Conservation (phyloP, 1,140 invertebrate species). For the Sitodiplosis mosellana region DNA sequence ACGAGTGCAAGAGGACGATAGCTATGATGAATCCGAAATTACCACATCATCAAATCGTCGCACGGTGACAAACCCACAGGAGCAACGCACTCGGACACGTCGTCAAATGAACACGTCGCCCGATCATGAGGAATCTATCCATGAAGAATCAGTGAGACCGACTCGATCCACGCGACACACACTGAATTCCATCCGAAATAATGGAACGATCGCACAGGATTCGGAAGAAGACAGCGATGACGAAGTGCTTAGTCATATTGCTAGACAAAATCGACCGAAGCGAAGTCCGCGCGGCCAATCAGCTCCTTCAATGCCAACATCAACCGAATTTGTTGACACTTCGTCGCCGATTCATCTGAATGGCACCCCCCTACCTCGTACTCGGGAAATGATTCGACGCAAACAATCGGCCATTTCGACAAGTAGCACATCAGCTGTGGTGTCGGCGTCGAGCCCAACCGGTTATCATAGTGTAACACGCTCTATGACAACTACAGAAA, state of each 20-base stretch:
- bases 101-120: too few relatives aligned
- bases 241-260: neutral
- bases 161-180: too few relatives aligned
- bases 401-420: conserved; percentile 6
- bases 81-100: too few relatives aligned
- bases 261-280: too few relatives aligned
- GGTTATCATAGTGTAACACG: neutral
- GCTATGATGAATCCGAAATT: neutral
- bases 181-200: too few relatives aligned
- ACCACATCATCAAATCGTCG: too few relatives aligned
- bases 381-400: conserved; percentile 15
- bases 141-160: too few relatives aligned
- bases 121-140: neutral
- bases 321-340: neutral
- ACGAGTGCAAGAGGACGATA: neutral
- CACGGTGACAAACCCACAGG: too few relatives aligned
- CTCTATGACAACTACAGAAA: neutral
- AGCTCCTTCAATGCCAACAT: neutral
- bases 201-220: neutral
- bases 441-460: neutral
- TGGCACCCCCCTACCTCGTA: conserved; percentile 10
- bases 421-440: neutral
- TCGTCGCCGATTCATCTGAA: neutral
- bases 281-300: too few relatives aligned
- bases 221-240: neutral